Evolutionary conservation across 2,888 invertebrate genomes (phyloP), one percentile per base, ranked within the genome.

Genomic region (Alsophila aescularia): DNA sequence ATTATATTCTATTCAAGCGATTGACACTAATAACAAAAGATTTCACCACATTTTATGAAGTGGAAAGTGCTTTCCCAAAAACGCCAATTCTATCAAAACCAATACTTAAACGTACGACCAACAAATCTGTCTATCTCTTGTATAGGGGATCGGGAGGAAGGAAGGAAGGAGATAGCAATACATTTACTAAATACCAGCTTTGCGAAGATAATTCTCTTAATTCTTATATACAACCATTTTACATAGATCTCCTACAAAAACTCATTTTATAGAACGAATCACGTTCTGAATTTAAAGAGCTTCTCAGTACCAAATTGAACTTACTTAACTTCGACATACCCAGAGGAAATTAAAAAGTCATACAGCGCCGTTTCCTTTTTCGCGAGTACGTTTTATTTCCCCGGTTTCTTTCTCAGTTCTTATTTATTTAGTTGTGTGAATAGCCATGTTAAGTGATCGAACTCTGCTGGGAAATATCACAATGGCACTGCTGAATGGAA

Each of bases 391-490:
- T 52, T 58, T 53, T 58, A 60, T 49, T 44, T 48, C 35, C 31
- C 35, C 35, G 31, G 54, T 60, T 57, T 59, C 39, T 40, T 50
- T 58, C 42, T 49, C 21, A 41, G 41, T 35, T 45, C 45, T 54
- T 61, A 56, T 63, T 66, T 66, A 66, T 66, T 61, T 66, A 52
- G 52, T 57, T 60, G 54, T 41, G 37, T 61, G 63, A 63, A 66
- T 63, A 44, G 61, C 58, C 36, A 61, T 60, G 60, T 63, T 66
- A 66, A 61, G 65, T 61, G 65, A 61, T 66, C 63, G 63, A 66
- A 63, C 58, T 60, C 66, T 39, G 52, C 55, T 36, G 61, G 61
- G 66, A 60, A 63, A 60, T 53, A 59, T 57, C 45, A 63, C 66
- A 63, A 66, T 63, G 58, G 59, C 57, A 51, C 35, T 41, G 54